Conservation (phyloP, 2,888 invertebrate genomes). For the Bombyx huttoni region DNA sequence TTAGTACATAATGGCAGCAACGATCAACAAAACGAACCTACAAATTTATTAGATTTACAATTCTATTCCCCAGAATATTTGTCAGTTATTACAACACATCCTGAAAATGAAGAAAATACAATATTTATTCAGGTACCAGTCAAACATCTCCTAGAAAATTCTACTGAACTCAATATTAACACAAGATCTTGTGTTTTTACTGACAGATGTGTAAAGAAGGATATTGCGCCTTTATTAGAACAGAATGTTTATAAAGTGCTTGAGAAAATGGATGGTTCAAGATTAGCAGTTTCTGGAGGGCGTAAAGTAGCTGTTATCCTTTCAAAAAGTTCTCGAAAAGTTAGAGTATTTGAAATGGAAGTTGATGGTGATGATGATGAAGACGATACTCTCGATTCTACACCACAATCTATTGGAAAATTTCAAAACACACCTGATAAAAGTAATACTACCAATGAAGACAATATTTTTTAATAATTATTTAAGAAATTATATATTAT, state of each 20-base stretch:
- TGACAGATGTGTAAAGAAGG: slow-evolving; percentile 58
- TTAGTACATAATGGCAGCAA: slow-evolving; percentile 37
- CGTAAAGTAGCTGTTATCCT: slow-evolving; percentile 88
- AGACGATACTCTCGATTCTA: slow-evolving; percentile 69
- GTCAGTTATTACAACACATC: slow-evolving; percentile 78
- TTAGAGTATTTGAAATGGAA: slow-evolving; percentile 93
- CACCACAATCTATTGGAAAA: slow-evolving; percentile 45
- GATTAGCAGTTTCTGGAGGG: slow-evolving; percentile 88
- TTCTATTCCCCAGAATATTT: slow-evolving; percentile 82
- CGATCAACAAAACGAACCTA: slow-evolving; percentile 24
- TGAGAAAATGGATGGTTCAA: slow-evolving; percentile 77
- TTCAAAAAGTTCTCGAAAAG: slow-evolving; percentile 83
- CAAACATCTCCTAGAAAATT: slow-evolving; percentile 58
- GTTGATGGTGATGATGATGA: slow-evolving; percentile 93
- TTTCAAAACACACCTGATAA: slow-evolving; percentile 33
- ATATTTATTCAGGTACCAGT: slow-evolving; percentile 64
- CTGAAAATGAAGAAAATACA: slow-evolving; percentile 43
- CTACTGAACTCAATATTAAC: slow-evolving; percentile 43
- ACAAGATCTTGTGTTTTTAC: slow-evolving; percentile 47
- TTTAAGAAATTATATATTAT: slow-evolving; percentile 6
- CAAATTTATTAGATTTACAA: slow-evolving; percentile 77
- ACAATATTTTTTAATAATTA: slow-evolving; percentile 19
- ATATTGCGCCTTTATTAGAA: slow-evolving; percentile 68
- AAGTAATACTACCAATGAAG: slow-evolving; percentile 21
- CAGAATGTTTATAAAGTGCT: slow-evolving; percentile 70